Percentiles rank a stretch among this genome's conserved stretches.
phyloP scores from a whole-genome alignment of 1,140 invertebrate genomes.

The Micrasema minimum region DNA sequence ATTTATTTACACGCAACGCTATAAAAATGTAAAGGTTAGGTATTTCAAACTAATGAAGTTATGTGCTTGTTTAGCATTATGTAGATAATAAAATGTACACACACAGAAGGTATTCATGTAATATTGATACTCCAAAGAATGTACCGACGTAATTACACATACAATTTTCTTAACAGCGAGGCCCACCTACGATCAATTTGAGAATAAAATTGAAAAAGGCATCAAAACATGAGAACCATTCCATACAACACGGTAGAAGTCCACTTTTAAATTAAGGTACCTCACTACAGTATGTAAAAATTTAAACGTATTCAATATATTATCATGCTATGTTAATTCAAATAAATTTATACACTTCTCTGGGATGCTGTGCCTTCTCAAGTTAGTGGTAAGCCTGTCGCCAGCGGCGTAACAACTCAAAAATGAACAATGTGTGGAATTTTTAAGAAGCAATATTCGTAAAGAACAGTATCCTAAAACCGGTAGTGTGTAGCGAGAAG shows the following conservation, averaged over 20 bases:
- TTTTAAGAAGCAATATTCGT: conserved; percentile 8
- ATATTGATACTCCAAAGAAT: background rate
- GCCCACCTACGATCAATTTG: conserved; percentile 41
- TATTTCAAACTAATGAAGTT: no score
- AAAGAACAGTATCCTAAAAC: conserved; percentile 12
- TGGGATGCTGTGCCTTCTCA: background rate
- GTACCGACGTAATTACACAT: conserved; percentile 11
- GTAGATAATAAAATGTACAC: no score
- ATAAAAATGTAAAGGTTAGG: no score
- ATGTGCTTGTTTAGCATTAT: no score
- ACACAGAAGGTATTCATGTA: no score
- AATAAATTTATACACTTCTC: conserved; percentile 17
- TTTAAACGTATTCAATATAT: background rate
- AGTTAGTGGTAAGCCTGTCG: conserved; percentile 26
- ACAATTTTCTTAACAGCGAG: background rate
- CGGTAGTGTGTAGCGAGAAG: conserved; percentile 17
- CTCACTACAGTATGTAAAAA: conserved; percentile 5
- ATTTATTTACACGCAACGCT: no score
- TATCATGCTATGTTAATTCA: conserved; percentile 27
- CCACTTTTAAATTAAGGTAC: background rate
- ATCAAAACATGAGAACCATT: conserved; percentile 38
- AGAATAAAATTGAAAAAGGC: background rate
- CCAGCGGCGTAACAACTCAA: conserved; percentile 11
- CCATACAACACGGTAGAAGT: conserved; percentile 20
- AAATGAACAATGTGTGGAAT: conserved; percentile 7